phyloP scores from a whole-genome alignment of 2,797 vertebrate genomes.

The Halcyon smyrnensis region DNA sequence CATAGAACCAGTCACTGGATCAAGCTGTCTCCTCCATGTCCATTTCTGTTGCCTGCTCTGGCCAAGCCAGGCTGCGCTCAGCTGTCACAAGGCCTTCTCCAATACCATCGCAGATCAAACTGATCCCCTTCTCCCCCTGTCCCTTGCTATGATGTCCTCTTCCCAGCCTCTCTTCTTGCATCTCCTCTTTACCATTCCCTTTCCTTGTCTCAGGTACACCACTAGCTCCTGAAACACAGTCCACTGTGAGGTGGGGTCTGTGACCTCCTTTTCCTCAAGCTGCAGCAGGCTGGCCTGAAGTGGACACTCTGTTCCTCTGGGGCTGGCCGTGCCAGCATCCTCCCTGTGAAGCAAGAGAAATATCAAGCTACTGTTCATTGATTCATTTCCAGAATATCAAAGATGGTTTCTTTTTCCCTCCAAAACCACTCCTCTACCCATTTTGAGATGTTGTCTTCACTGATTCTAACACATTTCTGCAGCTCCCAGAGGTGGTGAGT shows the following conservation, averaged over 20 bases:
- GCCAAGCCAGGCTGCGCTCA: neutral
- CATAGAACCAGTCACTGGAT: neutral
- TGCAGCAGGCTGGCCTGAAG: neutral
- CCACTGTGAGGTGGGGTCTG: neutral
- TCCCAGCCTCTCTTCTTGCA: neutral
- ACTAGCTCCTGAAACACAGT: neutral
- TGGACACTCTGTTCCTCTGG: fast-evolving
- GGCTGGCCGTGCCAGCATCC: neutral
- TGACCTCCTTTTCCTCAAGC: neutral
- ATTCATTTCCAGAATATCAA: neutral
- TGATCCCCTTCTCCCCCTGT: neutral
- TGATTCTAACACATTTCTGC: fast-evolving
- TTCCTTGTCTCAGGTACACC: neutral
- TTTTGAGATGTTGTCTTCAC: neutral
- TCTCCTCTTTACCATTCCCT: neutral
- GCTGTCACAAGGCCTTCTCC: neutral
- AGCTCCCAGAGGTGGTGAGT: neutral
- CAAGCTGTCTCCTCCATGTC: neutral
- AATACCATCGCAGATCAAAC: neutral
- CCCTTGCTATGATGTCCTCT: neutral
- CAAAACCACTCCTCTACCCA: neutral
- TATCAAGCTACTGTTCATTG: neutral
- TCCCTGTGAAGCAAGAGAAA: neutral
- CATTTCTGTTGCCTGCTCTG: neutral
- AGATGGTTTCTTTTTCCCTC: fast-evolving